Evolutionary conservation across 2,113 vertebrate species (phyloP).

Genomic region (Crocuta crocuta): DNA sequence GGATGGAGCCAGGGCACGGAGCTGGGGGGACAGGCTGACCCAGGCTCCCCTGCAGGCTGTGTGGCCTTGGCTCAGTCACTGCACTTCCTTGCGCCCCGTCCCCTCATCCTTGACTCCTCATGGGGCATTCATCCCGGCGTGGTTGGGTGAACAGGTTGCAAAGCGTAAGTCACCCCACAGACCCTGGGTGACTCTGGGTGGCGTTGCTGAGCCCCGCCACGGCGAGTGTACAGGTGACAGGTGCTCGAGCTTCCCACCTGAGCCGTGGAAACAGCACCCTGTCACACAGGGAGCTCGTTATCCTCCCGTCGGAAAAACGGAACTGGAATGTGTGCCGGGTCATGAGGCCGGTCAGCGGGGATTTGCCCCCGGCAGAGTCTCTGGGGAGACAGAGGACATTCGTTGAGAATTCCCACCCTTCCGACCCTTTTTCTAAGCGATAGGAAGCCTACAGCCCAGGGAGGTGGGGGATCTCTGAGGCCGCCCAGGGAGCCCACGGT

Average conservation of each 20-base stretch:
- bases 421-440: accelerated
- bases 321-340: not conserved
- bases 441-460: not conserved
- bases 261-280: not conserved
- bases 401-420: accelerated
- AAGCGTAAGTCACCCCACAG: accelerated
- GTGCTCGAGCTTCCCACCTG: accelerated
- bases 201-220: accelerated
- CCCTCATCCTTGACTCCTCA: not conserved
- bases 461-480: not conserved
- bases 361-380: accelerated
- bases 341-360: not conserved
- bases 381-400: accelerated
- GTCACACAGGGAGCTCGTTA: accelerated
- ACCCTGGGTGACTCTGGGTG: accelerated
- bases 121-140: accelerated
- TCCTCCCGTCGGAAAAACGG: not conserved
- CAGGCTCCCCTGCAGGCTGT: not conserved
- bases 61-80: not conserved
- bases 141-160: accelerated
- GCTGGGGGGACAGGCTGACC: no score
- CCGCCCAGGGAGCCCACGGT: accelerated
- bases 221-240: accelerated
- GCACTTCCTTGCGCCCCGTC: not conserved
- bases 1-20: accelerated